phyloP scores from a whole-genome alignment of 2,888 invertebrate genomes.

The Hybos culiciformis region DNA sequence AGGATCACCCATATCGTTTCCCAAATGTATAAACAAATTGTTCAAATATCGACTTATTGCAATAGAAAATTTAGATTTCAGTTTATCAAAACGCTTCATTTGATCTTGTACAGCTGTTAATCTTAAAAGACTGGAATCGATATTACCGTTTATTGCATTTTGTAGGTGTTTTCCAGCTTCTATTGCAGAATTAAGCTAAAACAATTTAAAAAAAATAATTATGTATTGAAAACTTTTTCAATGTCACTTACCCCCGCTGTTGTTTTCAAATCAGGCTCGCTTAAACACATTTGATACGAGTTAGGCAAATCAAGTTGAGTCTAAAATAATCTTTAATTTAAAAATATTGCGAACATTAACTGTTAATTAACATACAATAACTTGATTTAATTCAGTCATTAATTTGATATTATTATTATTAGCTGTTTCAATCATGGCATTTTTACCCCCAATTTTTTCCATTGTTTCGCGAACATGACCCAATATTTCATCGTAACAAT shows the following conservation, averaged over 20 bases:
- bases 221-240: no score
- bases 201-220: no score
- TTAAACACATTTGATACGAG: slow-evolving; percentile 50
- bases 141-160: slow-evolving; percentile 55
- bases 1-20: slow-evolving; percentile 60
- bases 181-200: no score
- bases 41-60: slow-evolving; percentile 81
- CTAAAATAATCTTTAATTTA: slow-evolving; percentile 28
- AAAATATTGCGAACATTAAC: not conserved
- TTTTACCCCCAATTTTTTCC: slow-evolving; percentile 84
- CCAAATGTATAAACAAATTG: slow-evolving; percentile 89
- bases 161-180: slow-evolving; percentile 60
- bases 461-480: slow-evolving; percentile 77
- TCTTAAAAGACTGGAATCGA: slow-evolving; percentile 47
- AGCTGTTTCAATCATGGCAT: slow-evolving; percentile 70
- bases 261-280: slow-evolving; percentile 59
- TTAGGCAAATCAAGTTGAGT: slow-evolving; percentile 55
- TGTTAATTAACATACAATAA: slow-evolving; percentile 46
- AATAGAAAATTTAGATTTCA: slow-evolving; percentile 65
- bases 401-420: slow-evolving; percentile 73
- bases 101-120: slow-evolving; percentile 72
- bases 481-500: slow-evolving; percentile 66
- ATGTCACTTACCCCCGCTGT: slow-evolving; percentile 45
- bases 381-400: slow-evolving; percentile 60
- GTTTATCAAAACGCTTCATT: slow-evolving; percentile 59